Conservation (phyloP, 2,797 vertebrate genomes). For the Alosa sapidissima region DNA sequence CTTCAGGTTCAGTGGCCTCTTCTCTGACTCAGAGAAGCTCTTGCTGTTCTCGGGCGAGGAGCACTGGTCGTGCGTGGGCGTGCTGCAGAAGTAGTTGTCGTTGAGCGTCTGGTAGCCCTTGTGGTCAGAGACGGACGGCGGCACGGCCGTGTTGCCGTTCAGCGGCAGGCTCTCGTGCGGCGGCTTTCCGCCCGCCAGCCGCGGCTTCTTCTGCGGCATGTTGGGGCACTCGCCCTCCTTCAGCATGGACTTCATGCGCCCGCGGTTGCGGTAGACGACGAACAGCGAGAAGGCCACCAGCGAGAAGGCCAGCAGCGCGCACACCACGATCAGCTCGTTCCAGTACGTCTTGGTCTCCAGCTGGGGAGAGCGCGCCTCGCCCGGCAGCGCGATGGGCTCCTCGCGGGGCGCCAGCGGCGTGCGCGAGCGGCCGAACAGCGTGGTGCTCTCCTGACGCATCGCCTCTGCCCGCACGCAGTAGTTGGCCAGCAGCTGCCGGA, state of each 20-base stretch:
- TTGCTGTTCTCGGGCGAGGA: conserved; percentile 76
- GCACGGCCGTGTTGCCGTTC: conserved; percentile 77
- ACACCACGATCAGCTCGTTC: conserved; percentile 93
- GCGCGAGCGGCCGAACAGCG: conserved; percentile 58
- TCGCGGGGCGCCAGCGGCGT: conserved; percentile 59
- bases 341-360: conserved; percentile 86
- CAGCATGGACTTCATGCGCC: conserved; percentile 87
- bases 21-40: conserved; percentile 84
- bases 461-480: conserved; percentile 83
- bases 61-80: conserved; percentile 76
- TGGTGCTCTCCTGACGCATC: conserved; percentile 54
- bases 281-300: conserved; percentile 82
- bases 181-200: conserved; percentile 71
- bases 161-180: conserved; percentile 84
- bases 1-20: conserved; percentile 82
- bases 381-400: conserved; percentile 62
- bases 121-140: conserved; percentile 78
- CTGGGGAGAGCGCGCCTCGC: conserved; percentile 65
- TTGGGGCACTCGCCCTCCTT: conserved; percentile 82
- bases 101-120: conserved; percentile 94
- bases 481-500: conserved; percentile 86
- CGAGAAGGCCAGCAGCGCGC: conserved; percentile 77
- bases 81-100: conserved; percentile 85
- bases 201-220: conserved; percentile 81
- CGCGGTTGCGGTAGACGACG: conserved; percentile 82